Percentiles rank a stretch among this genome's conserved stretches.
These are phyloP conservation scores for Andrena bicolor DNA, from an alignment of 2,888 invertebrate genomes.

Conservation along the genomic window DNA sequence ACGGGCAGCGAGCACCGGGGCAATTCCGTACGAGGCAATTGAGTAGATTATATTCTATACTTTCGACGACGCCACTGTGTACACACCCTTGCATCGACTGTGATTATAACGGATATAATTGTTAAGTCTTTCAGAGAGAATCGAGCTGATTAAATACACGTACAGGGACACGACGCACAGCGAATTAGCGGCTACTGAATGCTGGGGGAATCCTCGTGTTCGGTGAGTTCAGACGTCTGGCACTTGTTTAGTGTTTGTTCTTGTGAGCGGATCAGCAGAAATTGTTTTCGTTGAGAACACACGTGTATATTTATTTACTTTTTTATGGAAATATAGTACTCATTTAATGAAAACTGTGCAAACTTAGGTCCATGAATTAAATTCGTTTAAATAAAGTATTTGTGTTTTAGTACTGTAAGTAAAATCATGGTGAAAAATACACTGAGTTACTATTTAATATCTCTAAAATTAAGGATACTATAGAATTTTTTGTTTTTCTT, in stretches of 20 bases:
- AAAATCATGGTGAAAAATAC: background rate
- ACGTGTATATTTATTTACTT: background rate
- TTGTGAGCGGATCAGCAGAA: too few species aligned
- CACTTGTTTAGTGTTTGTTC: too few species aligned
- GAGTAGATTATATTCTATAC: conserved; percentile 44
- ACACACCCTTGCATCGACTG: conserved; percentile 77
- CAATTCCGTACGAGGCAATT: conserved; percentile 1
- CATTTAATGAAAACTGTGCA: background rate
- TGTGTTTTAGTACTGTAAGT: background rate
- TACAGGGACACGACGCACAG: conserved; percentile 12
- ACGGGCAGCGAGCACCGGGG: background rate
- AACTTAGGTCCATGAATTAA: background rate
- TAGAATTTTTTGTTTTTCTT: background rate
- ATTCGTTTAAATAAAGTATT: background rate
- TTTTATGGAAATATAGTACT: background rate
- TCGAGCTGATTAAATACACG: conserved; percentile 40
- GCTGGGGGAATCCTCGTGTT: conserved; percentile 18
- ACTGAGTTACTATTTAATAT: background rate
- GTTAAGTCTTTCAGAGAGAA: conserved; percentile 71
- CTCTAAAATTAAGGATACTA: background rate
- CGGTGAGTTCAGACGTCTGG: conserved; percentile 48
- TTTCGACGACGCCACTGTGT: conserved; percentile 59
- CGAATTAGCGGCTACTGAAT: conserved; percentile 27
- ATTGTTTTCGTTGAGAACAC: too few species aligned
- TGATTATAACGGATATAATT: conserved; percentile 79